Evolutionary conservation across 2,888 invertebrate genomes (phyloP).

Genomic region (Tiliacea citrago): DNA sequence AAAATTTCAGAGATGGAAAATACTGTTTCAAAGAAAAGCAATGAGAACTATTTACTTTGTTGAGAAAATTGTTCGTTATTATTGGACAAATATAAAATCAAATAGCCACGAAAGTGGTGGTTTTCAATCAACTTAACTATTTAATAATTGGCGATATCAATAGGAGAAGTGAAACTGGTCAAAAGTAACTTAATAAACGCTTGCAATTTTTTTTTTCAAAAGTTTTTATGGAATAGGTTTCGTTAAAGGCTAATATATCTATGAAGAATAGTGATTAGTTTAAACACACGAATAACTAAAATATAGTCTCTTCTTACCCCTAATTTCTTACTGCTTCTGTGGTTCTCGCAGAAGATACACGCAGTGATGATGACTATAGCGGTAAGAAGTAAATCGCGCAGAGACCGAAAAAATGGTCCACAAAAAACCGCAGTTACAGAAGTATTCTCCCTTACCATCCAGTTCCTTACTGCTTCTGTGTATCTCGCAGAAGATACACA

Average conservation of each 20-base stretch:
- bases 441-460: conserved; percentile 84
- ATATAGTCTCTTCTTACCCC: conserved; percentile 82
- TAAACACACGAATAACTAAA: neutral
- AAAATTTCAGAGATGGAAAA: neutral
- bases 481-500: conserved; percentile 94
- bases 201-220: neutral
- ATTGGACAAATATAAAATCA: neutral
- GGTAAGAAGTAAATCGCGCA: conserved; percentile 94
- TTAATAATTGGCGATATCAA: neutral
- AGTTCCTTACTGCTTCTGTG: conserved; percentile 92
- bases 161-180: too few relatives aligned
- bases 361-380: conserved; percentile 93
- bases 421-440: neutral
- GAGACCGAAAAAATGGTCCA: conserved; percentile 92
- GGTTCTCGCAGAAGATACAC: conserved; percentile 94
- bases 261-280: neutral
- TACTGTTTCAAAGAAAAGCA: neutral
- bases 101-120: neutral
- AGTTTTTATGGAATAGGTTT: too few relatives aligned
- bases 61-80: neutral
- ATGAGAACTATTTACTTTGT: neutral
- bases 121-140: neutral
- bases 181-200: too few relatives aligned
- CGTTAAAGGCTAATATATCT: neutral
- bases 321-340: conserved; percentile 91